Base-by-base conservation (phyloP, 2,888 invertebrate species). In the Cremastinae sp. region DNA sequence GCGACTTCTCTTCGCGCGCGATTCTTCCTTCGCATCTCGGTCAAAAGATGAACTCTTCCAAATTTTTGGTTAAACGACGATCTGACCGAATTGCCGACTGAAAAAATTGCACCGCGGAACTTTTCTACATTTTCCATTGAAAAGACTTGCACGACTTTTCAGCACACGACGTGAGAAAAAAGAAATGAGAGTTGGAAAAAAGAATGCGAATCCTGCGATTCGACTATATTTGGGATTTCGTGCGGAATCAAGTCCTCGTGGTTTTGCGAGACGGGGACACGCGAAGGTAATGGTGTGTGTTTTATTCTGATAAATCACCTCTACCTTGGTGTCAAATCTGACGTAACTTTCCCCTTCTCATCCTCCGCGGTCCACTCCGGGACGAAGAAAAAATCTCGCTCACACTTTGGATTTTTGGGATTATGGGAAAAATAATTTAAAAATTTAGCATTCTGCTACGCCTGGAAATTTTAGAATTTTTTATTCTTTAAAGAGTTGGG, bases 301-400 rank as follows among this genome's bases (percentile, higher is more conserved):
- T 83, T 89, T 89, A 89, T 89, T 88, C 88, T 87, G 89, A 89
- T 89, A 89, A 88, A 89, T 89, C 86, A 85, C 81, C 79, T n/a
- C n/a, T 81, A 79, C 84, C 66, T 62, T 80, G 83, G 82, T 87
- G 87, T 89, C 89, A 88, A 89, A 88, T 81, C 86, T 86, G 85
- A 86, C 85, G 85, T 78, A 54, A 70, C 45, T 78, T 78, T 79
- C 82, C 65, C 49, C 70, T 59, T 18, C 28, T 14, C 10, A n/a
- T 85, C 28, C 5, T 28, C 5, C 28, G 28, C 5, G 84, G 61
- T 53, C 54, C 58, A 65, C 41, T 28, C 45, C 34, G 62, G 68
- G 71, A 64, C 68, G 62, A 65, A 47, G 58, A 66, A 70, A 36
- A 56, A 64, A 12, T 68, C 62, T 16, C 12, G 65, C 64, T 51